A percentile compares a stretch with the other conserved stretches of the same genome.
Evolutionary conservation across 2,113 vertebrate genomes (phyloP).

Genomic region (Paramormyrops kingsleyae): DNA sequence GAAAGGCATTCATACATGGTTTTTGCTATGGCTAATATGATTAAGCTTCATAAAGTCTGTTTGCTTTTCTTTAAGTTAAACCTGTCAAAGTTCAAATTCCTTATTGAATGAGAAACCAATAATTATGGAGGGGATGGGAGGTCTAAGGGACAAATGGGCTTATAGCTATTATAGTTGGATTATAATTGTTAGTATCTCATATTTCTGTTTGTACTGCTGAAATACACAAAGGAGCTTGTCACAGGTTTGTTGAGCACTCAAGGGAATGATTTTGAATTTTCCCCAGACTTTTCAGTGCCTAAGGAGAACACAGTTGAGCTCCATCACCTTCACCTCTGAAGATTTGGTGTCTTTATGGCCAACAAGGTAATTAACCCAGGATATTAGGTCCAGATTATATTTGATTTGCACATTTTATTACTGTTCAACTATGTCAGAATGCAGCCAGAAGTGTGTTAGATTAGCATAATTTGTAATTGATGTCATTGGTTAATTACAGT

Average conservation of each 20-base stretch:
- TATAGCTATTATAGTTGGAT: background rate
- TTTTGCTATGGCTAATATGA: conserved; percentile 79
- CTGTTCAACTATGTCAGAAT: conserved; percentile 52
- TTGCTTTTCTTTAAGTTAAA: conserved; percentile 68
- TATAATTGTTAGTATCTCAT: conserved; percentile 2
- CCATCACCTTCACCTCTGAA: background rate
- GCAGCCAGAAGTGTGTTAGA: conserved; percentile 51
- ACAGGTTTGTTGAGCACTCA: background rate
- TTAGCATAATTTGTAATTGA: conserved; percentile 60
- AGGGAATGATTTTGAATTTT: background rate
- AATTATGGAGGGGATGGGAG: conserved; percentile 1
- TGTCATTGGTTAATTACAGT: conserved; percentile 65
- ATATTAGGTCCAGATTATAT: background rate
- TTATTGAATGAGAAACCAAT: conserved; percentile 28
- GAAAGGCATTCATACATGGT: conserved; percentile 71
- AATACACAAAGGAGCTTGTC: background rate
- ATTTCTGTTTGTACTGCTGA: background rate
- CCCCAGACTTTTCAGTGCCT: background rate
- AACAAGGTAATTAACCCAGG: background rate
- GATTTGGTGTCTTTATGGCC: background rate
- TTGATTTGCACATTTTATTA: conserved; percentile 8
- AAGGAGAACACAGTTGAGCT: conserved; percentile 5
- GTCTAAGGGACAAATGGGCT: background rate
- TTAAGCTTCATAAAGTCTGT: conserved; percentile 89
- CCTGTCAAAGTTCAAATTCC: conserved; percentile 60